Evolutionary conservation across 2,797 vertebrate genomes (phyloP).

Genomic region (Tenualosa ilisha): DNA sequence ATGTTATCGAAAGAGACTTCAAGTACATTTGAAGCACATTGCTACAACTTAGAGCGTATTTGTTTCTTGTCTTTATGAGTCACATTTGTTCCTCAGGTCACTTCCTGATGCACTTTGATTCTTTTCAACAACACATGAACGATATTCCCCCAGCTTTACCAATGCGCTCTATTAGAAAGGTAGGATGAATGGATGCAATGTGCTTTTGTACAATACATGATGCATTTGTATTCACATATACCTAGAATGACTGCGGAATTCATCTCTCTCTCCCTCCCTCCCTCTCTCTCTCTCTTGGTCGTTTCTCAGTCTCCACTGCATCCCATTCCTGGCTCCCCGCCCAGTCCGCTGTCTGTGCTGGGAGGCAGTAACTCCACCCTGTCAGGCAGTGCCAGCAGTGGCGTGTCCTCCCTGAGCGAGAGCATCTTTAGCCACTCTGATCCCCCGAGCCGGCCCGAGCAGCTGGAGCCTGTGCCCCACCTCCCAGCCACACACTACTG

Average conservation of each 20-base stretch:
- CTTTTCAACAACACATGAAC: conserved; percentile 93
- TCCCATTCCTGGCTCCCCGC: conserved; percentile 96
- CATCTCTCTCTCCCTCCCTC: not conserved
- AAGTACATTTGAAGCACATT: not conserved
- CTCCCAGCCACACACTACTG: conserved; percentile 91
- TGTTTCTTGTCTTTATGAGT: not conserved
- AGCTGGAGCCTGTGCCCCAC: conserved; percentile 78
- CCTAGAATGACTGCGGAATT: not conserved
- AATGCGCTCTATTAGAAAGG: conserved; percentile 94
- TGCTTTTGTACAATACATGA: too few species aligned
- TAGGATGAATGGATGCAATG: conserved; percentile 59
- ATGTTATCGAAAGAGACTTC: not conserved
- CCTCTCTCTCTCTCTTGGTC: not conserved
- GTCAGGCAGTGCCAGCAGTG: conserved; percentile 97
- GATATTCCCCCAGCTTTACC: conserved; percentile 93
- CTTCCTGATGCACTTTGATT: conserved; percentile 97
- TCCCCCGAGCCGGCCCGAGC: conserved; percentile 87
- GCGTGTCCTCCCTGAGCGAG: conserved; percentile 96
- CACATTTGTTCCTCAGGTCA: conserved; percentile 77
- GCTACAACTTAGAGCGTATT: too few species aligned
- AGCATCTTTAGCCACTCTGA: conserved; percentile 96
- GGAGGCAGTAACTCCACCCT: conserved; percentile 98
- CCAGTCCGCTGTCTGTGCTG: conserved; percentile 96
- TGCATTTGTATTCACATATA: not conserved
- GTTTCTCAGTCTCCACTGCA: conserved; percentile 90